Base-by-base conservation (phyloP, 2,113 vertebrate species). In the Mesocricetus auratus region DNA sequence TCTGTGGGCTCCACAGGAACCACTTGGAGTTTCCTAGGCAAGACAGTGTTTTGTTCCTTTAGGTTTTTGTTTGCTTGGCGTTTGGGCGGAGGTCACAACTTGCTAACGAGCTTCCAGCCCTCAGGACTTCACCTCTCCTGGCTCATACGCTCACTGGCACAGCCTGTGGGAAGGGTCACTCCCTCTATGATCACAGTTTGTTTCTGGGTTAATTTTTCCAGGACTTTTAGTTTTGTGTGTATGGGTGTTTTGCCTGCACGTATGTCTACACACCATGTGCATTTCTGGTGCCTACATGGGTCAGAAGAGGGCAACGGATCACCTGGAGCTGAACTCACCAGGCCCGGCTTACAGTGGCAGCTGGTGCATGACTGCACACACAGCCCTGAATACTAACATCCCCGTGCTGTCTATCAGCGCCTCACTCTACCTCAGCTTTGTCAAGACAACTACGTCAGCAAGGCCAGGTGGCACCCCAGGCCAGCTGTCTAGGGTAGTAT, bases 281-380 rank as follows among this genome's bases (percentile, higher is more conserved):
- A 39, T 21, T 22, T 42, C 56, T 42, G n/a, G n/a, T 42, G 3
- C 36, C 78, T 36, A 75, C 22, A 75, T 11, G 45, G 39, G 11
- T 60, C 56, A 82, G 22, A 82, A 60, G 56, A 83, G 56, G 56
- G 24, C 7, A 39, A 17, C 12, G 3, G 12, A 62, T 13, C 12
- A 36, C n/a, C 36, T 26, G 22, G 50, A 60, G 58, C 50, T 58
- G 19, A 50, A 56, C 9, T 58, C n/a, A 62, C n/a, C 13, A 29
- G 4, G 56, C 56, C 79, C 36, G 26, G n/a, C 39, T 26, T 3
- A 29, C 11, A 47, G 73, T 5, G 66, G 33, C 17, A 31, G 0
- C 0, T 0, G 7, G 29, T 7, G 15, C 7, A 22, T 31, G 2
- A 21, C 21, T 17, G 45, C 24, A 13, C 1, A 17, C 60, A 45